Percentiles rank a stretch among this genome's conserved stretches.
Conservation (phyloP, 2,797 vertebrate species). For the Coregonus sp. region DNA sequence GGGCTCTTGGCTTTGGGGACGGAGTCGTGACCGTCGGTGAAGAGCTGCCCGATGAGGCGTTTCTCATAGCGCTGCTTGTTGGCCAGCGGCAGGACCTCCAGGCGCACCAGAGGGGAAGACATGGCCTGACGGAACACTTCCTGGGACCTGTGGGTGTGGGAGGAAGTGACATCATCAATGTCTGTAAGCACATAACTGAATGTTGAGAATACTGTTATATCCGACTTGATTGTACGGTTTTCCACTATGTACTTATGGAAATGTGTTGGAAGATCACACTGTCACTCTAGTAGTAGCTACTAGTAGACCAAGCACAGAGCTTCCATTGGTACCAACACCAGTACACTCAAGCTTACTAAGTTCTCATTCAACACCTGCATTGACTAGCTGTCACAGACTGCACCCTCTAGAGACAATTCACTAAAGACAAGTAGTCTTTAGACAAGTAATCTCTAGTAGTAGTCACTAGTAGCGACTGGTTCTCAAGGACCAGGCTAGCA, state of each 20-base stretch:
- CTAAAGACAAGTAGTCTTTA: background rate
- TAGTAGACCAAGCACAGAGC: no score
- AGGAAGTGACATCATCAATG: background rate
- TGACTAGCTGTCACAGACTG: no score
- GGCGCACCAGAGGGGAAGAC: constrained; percentile 68
- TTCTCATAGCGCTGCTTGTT: constrained; percentile 88
- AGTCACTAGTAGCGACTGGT: background rate
- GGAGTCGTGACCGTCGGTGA: constrained; percentile 52
- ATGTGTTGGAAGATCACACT: no score
- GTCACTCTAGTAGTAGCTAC: no score
- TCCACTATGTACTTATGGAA: background rate
- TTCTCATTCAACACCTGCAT: background rate
- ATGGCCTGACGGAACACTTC: constrained; percentile 91
- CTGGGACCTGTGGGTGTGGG: constrained; percentile 70
- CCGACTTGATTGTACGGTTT: background rate
- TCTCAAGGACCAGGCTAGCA: background rate
- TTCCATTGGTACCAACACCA: background rate
- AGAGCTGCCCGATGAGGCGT: constrained; percentile 83
- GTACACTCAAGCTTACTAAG: background rate
- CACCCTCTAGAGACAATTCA: background rate
- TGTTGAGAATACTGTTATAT: background rate
- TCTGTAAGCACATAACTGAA: background rate
- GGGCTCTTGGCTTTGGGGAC: constrained; percentile 70
- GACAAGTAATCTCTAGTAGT: background rate
- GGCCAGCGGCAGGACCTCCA: constrained; percentile 80